These are phyloP conservation scores for Drosophila nigrodunni DNA, from an alignment of 1,140 invertebrate species.

Conservation along the genomic window DNA sequence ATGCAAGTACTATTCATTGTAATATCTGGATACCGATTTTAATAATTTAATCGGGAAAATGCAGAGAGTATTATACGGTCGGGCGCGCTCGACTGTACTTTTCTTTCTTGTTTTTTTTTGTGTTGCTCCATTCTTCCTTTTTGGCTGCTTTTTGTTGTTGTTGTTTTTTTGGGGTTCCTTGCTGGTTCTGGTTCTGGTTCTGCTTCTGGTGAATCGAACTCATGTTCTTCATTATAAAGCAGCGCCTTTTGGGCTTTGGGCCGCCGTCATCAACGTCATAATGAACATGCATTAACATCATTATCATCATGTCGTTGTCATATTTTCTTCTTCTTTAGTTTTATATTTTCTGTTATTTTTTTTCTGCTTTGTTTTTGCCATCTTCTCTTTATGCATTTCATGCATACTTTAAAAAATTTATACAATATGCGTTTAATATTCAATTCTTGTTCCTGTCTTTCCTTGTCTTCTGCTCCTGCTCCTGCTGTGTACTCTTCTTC, in stretches of 20 bases:
- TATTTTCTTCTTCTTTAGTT: constrained; percentile 46
- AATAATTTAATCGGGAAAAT: too few relatives aligned
- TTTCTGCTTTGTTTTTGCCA: constrained; percentile 40
- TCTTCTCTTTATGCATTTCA: constrained; percentile 77
- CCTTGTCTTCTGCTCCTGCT: neutral
- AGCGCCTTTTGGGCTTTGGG: constrained; percentile 34
- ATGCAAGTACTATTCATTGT: too few relatives aligned
- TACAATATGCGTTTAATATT: constrained; percentile 80
- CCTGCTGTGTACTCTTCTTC: neutral
- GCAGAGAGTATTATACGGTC: too few relatives aligned
- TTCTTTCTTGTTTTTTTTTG: constrained; percentile 29
- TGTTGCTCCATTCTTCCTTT: constrained; percentile 68
- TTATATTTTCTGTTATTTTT: constrained; percentile 1
- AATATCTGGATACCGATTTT: too few relatives aligned
- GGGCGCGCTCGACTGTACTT: too few relatives aligned
- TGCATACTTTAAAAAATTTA: constrained; percentile 61
- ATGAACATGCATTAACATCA: constrained; percentile 28
- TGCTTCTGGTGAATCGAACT: constrained; percentile 65
- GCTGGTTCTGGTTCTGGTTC: constrained; percentile 32
- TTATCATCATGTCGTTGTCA: constrained; percentile 52
- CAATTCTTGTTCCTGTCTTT: constrained; percentile 63
- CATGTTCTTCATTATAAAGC: constrained; percentile 81
- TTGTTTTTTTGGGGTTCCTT: constrained; percentile 59
- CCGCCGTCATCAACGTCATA: constrained; percentile 62
- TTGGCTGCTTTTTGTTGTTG: constrained; percentile 26